Base-by-base conservation (phyloP, 2,113 vertebrate genomes). In the Pygoscelis antarcticus region DNA sequence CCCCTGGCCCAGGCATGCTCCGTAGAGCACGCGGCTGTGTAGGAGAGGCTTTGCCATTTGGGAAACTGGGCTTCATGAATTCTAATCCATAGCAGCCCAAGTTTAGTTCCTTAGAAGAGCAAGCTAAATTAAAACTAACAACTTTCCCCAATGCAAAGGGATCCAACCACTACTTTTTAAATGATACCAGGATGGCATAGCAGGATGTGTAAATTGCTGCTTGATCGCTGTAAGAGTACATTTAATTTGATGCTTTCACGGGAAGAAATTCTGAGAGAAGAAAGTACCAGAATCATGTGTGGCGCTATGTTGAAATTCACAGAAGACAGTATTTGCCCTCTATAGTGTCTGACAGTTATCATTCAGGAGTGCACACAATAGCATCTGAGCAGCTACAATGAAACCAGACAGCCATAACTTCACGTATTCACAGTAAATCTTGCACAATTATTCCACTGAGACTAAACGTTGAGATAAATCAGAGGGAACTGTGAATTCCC, bases 41-140 rank as follows among this genome's bases (percentile, higher is more conserved):
- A 90, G 85, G 75, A 70, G 51, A 92, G 64, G 64, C 47, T 92
- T 71, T 87, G 83, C 77, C 69, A 89, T 79, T 95, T 84, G 83
- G 81, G 44, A 87, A 91, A 61, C 36, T 15, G 61, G 52, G 52
- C 65, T 76, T 92, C 29, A 42, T 29, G 61, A 89, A 92, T 87
- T 84, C 94, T 81, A 66, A 92, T 76, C 72, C 76, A 57, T 10
- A 83, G n/a, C 12, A n/a, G 75, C 25, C 21, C 22, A 83, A 90
- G 58, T 85, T 93, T 79, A 87, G 69, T 18, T 92, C 64, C 58
- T 57, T 42, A 89, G 69, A 92, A 94, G 51, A 87, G 38, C 57
- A 87, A 92, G 34, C 65, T 84, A 93, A 94, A 92, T 87, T 83
- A 83, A 94, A 96, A 86, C 27, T 49, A 96, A 75, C 64, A 88